phyloP scores from a whole-genome alignment of 2,797 vertebrate species.

The Bryconaethiops microstoma region DNA sequence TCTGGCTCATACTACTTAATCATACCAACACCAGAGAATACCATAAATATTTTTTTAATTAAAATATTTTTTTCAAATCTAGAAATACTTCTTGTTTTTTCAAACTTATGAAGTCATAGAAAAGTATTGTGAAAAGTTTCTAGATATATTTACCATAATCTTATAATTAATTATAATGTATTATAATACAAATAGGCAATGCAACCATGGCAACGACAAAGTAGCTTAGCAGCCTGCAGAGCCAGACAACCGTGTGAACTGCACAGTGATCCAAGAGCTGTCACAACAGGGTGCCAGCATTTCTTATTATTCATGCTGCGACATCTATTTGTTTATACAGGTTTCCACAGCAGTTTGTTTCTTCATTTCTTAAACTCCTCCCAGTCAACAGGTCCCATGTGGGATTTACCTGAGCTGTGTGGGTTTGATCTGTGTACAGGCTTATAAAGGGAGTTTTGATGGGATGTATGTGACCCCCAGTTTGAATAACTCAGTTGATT shows the following conservation, averaged over 20 bases:
- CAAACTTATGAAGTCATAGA: too few species aligned
- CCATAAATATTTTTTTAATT: too few species aligned
- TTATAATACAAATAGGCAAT: neutral
- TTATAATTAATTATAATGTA: neutral
- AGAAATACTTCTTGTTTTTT: too few species aligned
- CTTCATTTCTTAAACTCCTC: neutral
- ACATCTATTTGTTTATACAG: neutral
- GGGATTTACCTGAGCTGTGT: neutral
- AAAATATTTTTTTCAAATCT: too few species aligned
- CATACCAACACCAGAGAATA: too few species aligned
- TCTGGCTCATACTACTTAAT: too few species aligned
- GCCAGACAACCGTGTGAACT: neutral
- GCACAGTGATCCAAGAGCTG: neutral
- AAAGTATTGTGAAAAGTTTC: too few species aligned
- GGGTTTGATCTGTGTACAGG: neutral
- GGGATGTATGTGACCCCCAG: neutral
- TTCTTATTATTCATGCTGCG: neutral
- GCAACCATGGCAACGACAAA: neutral
- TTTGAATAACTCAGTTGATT: too few species aligned
- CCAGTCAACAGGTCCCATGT: neutral
- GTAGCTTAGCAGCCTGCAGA: neutral
- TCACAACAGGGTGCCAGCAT: neutral
- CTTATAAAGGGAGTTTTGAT: neutral
- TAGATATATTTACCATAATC: too few species aligned
- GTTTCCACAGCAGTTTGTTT: neutral